These are phyloP conservation scores for Maccullochella peelii DNA, from an alignment of 2,113 vertebrate species.

Conservation along the genomic window DNA sequence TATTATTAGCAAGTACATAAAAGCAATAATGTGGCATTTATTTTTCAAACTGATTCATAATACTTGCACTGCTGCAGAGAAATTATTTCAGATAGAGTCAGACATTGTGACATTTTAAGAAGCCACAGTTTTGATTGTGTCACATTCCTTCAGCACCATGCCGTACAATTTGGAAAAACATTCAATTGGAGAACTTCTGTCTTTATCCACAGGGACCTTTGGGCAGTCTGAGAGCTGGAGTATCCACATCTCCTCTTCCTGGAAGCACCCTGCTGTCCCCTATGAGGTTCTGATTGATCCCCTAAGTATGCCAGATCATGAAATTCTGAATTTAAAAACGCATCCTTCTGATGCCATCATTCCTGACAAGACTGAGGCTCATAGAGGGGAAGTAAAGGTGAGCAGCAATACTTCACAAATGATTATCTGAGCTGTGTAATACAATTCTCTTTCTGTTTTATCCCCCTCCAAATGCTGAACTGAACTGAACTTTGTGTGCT, in stretches of 20 bases:
- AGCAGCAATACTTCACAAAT: slow-evolving; percentile 43
- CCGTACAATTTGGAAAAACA: slow-evolving; percentile 3
- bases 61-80: slow-evolving; percentile 9
- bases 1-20: too few relatives aligned
- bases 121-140: slow-evolving; percentile 24
- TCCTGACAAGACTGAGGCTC: slow-evolving; percentile 17
- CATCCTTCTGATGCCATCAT: slow-evolving; percentile 19
- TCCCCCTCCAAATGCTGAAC: slow-evolving; percentile 13
- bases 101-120: slow-evolving; percentile 58
- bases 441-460: neutral
- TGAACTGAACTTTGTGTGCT: slow-evolving; percentile 31
- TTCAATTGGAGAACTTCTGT: slow-evolving; percentile 24
- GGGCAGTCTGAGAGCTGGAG: slow-evolving; percentile 82
- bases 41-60: neutral
- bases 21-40: neutral
- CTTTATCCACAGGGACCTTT: slow-evolving; percentile 80
- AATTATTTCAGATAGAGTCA: slow-evolving; percentile 30
- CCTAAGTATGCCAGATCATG: slow-evolving; percentile 76
- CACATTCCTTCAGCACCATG: slow-evolving; percentile 32
- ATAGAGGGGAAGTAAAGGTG: slow-evolving; percentile 55
- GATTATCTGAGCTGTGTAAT: slow-evolving; percentile 20
- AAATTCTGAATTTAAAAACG: slow-evolving; percentile 40
- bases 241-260: slow-evolving; percentile 81
- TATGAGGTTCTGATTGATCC: slow-evolving; percentile 80
- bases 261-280: slow-evolving; percentile 83